These are phyloP conservation scores for Hydrocynus forskahlii DNA, from an alignment of 2,797 vertebrate species.

Conservation along the genomic window DNA sequence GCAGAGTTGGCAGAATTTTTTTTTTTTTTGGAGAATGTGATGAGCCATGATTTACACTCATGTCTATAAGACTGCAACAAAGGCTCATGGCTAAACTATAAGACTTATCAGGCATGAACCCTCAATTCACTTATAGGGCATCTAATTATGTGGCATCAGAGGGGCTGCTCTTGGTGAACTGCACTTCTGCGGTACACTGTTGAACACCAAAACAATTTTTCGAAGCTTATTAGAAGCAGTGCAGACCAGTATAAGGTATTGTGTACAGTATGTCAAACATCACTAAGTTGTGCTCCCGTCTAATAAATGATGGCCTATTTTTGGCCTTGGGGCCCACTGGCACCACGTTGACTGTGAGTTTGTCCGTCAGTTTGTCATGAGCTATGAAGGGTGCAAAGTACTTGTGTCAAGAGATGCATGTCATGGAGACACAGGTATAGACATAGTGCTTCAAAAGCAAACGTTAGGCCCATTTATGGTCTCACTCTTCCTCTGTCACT, in stretches of 20 bases:
- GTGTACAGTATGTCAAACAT: constrained; percentile 51
- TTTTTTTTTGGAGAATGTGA: too few species aligned
- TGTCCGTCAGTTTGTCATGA: constrained; percentile 45
- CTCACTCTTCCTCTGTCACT: not conserved
- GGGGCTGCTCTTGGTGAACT: not conserved
- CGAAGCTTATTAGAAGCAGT: constrained; percentile 1
- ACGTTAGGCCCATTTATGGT: not conserved
- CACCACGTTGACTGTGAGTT: constrained; percentile 49
- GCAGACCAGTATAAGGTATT: constrained; percentile 19
- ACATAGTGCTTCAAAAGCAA: constrained; percentile 17
- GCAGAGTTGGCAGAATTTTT: too few species aligned
- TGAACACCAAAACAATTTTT: not conserved
- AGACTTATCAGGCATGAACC: too few species aligned
- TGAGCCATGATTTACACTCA: too few species aligned
- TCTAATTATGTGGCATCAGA: not conserved
- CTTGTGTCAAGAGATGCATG: constrained; percentile 45
- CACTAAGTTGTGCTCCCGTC: constrained; percentile 21
- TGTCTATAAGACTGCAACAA: too few species aligned
- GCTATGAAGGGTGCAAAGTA: constrained; percentile 42
- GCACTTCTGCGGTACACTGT: not conserved
- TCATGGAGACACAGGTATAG: constrained; percentile 27
- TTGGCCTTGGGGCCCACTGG: constrained; percentile 24
- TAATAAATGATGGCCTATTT: constrained; percentile 42
- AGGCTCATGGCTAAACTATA: too few species aligned
- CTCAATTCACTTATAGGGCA: not conserved